These are phyloP conservation scores for Sipha maydis DNA, from an alignment of 2,888 invertebrate species.

Conservation along the genomic window DNA sequence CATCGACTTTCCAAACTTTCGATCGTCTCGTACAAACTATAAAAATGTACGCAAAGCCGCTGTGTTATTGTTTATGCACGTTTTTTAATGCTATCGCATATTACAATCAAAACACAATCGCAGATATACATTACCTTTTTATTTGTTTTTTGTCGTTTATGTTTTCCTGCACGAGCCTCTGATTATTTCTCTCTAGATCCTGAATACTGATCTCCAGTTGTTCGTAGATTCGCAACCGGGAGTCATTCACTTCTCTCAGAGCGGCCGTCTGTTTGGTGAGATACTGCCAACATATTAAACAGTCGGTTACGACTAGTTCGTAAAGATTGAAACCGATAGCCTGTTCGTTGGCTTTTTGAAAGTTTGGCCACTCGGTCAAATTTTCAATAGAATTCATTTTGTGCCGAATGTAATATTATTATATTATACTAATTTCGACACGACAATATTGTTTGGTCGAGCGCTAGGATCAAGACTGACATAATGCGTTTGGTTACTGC, in stretches of 20 bases:
- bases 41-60: constrained; percentile 47
- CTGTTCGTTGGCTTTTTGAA: constrained; percentile 49
- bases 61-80: background rate
- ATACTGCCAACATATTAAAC: constrained; percentile 74
- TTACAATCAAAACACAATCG: background rate
- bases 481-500: background rate
- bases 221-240: constrained; percentile 90
- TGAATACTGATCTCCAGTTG: constrained; percentile 93
- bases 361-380: constrained; percentile 47
- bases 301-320: constrained; percentile 50
- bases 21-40: constrained; percentile 78
- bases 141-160: constrained; percentile 88
- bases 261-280: constrained; percentile 91
- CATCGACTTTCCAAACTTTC: constrained; percentile 83
- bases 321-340: constrained; percentile 42
- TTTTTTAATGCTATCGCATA: background rate
- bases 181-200: constrained; percentile 90
- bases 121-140: constrained; percentile 74
- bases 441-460: background rate
- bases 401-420: background rate
- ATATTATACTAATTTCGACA: background rate
- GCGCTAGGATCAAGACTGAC: constrained; percentile 24
- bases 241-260: constrained; percentile 90
- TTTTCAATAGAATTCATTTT: constrained; percentile 35
- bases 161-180: constrained; percentile 83